Evolutionary conservation across 1,140 invertebrate genomes (phyloP), one percentile per base, ranked within the genome.

Genomic region (Dendroctonus ponderosae): DNA sequence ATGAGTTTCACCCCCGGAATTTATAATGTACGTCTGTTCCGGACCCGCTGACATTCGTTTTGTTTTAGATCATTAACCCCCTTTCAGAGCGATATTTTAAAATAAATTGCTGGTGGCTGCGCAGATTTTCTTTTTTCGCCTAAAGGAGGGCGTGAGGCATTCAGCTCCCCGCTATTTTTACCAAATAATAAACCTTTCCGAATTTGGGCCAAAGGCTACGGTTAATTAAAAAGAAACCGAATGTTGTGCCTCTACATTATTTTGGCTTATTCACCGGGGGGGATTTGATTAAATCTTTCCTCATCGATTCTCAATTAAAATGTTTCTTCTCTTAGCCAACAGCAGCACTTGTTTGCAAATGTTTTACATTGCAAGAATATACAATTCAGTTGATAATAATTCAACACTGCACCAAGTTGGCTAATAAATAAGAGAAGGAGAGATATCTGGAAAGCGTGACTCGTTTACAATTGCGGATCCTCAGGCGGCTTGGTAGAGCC

Each of bases 11-110:
- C 48, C 49, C 60, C 50, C 41, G 61, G 61, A 63, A 63, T 63
- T 54, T 63, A 54, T 63, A 63, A 63, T 63, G 61, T 63, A 54
- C 61, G 51, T 63, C 57, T 59, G 61, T 63, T 63, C 61, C 51
- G 42, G 51, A 63, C 51, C 61, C 60, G 60, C 41, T 52, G 60
- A 52, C 60, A 53, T 53, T 63, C 61, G 42, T 63, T 63, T 63
- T 63, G 61, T 63, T 63, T 63, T 63, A 53, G 50, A 63, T 63
- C 61, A 63, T 63, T 63, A 63, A 59, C 57, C 57, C 41, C 42
- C 57, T 59, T 59, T 46, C 43, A 46, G 43, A n/a, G 43, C 57
- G 37, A 44, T 59, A 44, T 59, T 59, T 59, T 59, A 59, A 59
- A 59, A 46, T 59, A 43, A 59, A 59, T 59, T 59, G 57, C 42